Evolutionary conservation across 2,888 invertebrate genomes (phyloP), one percentile per base, ranked within the genome.

Genomic region (Caenorhabditis sp.): DNA sequence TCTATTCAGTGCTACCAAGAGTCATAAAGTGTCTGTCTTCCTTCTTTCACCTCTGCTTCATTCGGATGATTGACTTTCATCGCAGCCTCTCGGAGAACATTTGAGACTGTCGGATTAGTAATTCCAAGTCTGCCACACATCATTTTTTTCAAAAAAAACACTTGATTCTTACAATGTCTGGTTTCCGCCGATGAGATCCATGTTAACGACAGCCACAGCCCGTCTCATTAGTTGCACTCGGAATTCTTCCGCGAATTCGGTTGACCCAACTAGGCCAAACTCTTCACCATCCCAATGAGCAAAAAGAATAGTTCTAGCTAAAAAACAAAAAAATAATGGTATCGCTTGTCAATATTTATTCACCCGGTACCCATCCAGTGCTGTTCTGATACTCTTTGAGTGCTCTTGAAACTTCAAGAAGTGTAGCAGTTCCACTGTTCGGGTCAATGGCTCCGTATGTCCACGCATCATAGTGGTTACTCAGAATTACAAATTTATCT

Each of bases 401-500:
- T 1, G 85, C 89, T 28, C 89, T 69, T 0, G 87, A 92, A 35
- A 93, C 82, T 88, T 94, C 94, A 85, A 93, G 85, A 90, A 93
- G 90, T n/a, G 91, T 90, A 0, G 93, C 92, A 1, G 93, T 93
- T 20, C 93, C 93, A 58, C 72, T 72, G 35, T 92, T 92, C 2
- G 93, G 93, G 82, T 93, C 93, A n/a, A 93, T 88, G 1, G 92
- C 92, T 51, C 80, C 85, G 20, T 82, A 82, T 0, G 70, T 80
- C 94, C 94, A 94, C n/a, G 94, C 93, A 85, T 94, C 94, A 51
- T 93, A 90, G 85, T 94, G 94, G 87, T 94, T 94, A 8, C 93
- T 93, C 2, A 94, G 76, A 53, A 94, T 82, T 6, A 94, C 92
- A 87, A 93, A 93, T 2, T 93, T 90, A 85, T 94, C 94, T 91